phyloP scores from a whole-genome alignment of 2,888 invertebrate species.

The Ametastegia equiseti region DNA sequence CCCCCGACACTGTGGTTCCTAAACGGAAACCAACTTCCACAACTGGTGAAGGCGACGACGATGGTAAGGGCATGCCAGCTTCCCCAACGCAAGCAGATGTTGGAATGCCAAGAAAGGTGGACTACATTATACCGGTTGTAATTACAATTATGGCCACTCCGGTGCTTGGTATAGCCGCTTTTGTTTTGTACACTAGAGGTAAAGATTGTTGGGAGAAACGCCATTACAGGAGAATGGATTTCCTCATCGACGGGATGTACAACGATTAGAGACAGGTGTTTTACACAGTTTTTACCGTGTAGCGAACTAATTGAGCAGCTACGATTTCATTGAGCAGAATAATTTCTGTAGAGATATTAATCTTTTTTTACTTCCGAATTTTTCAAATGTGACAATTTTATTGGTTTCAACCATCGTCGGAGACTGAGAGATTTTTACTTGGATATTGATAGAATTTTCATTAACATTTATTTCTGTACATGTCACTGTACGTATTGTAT shows the following conservation, averaged over 20 bases:
- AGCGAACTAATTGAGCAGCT: background rate
- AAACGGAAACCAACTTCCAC: conserved; percentile 77
- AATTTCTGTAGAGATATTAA: background rate
- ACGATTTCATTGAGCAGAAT: background rate
- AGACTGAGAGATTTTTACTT: background rate
- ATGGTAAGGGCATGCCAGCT: conserved; percentile 63
- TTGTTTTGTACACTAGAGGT: conserved; percentile 83
- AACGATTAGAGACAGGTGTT: conserved; percentile 80
- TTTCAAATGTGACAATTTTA: background rate
- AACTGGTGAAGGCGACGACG: conserved; percentile 74
- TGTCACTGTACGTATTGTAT: background rate
- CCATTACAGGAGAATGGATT: conserved; percentile 93
- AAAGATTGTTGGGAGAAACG: conserved; percentile 91
- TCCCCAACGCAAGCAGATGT: conserved; percentile 63
- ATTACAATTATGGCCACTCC: conserved; percentile 87
- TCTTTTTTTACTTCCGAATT: background rate
- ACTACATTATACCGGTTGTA: conserved; percentile 86
- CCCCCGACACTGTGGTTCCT: conserved; percentile 52
- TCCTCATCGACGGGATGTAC: conserved; percentile 93
- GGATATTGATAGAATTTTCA: background rate
- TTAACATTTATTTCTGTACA: background rate
- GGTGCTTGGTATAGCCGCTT: conserved; percentile 83
- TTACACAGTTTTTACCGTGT: background rate
- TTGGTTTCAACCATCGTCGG: background rate
- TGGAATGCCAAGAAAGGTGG: conserved; percentile 72